A percentile compares a stretch with the other conserved stretches of the same genome.
Conservation (phyloP, 1,140 invertebrate species). For the Prorops nasuta region DNA sequence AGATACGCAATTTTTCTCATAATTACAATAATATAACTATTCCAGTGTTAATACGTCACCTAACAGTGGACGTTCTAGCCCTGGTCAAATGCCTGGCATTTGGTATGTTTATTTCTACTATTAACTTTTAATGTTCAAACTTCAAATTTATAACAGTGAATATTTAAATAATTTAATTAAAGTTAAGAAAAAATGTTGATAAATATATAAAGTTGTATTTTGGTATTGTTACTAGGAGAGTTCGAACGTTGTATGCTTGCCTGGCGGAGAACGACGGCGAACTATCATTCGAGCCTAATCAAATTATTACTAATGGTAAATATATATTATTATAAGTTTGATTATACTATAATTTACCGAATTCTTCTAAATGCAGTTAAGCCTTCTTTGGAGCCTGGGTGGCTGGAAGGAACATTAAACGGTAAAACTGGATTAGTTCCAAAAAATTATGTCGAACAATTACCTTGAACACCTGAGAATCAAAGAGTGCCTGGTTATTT, state of each 20-base stretch:
- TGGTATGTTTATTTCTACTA: no score
- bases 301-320: slow-evolving; percentile 94
- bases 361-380: slow-evolving; percentile 67
- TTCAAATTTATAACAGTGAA: not conserved
- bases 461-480: slow-evolving; percentile 59
- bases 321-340: slow-evolving; percentile 1
- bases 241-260: slow-evolving; percentile 92
- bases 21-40: not conserved
- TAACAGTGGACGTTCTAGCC: slow-evolving; percentile 44
- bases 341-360: slow-evolving; percentile 10
- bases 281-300: slow-evolving; percentile 96
- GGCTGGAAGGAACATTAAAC: slow-evolving; percentile 93
- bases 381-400: slow-evolving; percentile 89
- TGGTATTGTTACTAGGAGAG: slow-evolving; percentile 63
- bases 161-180: no score
- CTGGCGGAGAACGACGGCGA: slow-evolving; percentile 95
- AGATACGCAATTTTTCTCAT: no score
- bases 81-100: slow-evolving; percentile 41
- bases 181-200: no score
- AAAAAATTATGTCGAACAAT: slow-evolving; percentile 93
- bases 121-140: no score
- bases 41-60: slow-evolving; percentile 42
- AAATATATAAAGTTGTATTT: no score
- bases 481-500: slow-evolving; percentile 33
- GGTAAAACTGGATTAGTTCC: slow-evolving; percentile 93